Percentiles rank a stretch among this genome's conserved stretches.
phyloP scores from a whole-genome alignment of 2,113 vertebrate genomes.

The Heterochromis multidens region DNA sequence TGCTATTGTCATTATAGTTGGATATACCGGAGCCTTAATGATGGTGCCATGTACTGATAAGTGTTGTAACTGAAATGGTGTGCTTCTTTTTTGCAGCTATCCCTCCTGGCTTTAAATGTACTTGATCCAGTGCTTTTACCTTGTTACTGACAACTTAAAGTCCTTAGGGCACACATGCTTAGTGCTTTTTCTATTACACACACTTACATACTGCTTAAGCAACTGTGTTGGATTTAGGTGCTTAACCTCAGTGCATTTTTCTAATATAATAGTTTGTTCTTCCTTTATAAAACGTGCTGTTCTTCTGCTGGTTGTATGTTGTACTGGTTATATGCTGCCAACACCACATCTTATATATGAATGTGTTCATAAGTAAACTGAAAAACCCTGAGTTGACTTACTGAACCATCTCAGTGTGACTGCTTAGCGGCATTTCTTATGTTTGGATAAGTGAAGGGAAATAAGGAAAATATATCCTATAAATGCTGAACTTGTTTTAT shows the following conservation, averaged over 20 bases:
- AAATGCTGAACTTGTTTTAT: neutral
- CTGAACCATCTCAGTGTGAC: too few relatives aligned
- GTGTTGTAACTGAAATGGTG: neutral
- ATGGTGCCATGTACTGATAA: neutral
- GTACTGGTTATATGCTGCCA: neutral
- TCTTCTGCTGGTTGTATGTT: neutral
- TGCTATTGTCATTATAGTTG: neutral
- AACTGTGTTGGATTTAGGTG: neutral
- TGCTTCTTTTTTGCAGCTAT: neutral
- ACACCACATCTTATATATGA: neutral
- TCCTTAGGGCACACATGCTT: neutral
- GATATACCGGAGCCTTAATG: neutral
- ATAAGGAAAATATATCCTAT: neutral
- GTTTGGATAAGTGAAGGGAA: neutral
- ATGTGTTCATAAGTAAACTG: neutral
- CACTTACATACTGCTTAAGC: neutral
- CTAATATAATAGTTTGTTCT: neutral
- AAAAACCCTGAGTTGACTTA: too few relatives aligned
- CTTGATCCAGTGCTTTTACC: neutral
- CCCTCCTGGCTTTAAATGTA: neutral
- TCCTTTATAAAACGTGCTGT: neutral
- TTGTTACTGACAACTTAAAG: neutral
- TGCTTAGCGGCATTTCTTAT: too few relatives aligned
- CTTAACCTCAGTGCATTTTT: neutral
- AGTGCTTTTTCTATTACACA: fast-evolving